Percentiles rank a stretch among this genome's conserved stretches.
These are phyloP conservation scores for Epinotia demarniana DNA, from an alignment of 2,888 invertebrate species.

Conservation along the genomic window DNA sequence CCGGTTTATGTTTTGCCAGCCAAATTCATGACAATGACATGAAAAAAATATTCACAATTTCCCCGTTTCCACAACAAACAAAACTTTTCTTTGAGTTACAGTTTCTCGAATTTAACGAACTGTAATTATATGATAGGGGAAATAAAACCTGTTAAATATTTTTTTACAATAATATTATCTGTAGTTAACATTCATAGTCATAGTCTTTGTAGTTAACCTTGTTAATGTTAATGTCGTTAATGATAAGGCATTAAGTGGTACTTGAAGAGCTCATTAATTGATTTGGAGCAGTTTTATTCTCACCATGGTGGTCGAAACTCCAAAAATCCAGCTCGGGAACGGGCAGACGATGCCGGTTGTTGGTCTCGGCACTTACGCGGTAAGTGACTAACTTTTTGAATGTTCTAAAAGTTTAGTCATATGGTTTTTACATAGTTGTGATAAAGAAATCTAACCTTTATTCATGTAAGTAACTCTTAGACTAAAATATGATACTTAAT, in stretches of 20 bases:
- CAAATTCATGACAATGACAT: background rate
- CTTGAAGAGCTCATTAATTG: background rate
- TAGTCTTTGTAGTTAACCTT: background rate
- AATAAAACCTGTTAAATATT: background rate
- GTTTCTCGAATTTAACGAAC: background rate
- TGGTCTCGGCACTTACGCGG: constrained; percentile 88
- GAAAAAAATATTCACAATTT: background rate
- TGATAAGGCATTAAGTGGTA: constrained; percentile 31
- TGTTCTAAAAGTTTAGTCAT: constrained; percentile 28
- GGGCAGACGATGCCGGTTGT: constrained; percentile 86
- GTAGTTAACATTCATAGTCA: background rate
- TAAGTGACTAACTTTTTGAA: constrained; percentile 56
- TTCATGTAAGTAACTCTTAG: no score
- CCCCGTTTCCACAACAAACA: constrained; percentile 21
- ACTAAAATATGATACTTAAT: no score
- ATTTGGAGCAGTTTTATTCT: background rate
- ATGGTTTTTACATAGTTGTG: background rate
- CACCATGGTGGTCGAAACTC: constrained; percentile 64
- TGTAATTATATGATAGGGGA: background rate
- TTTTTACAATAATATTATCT: constrained; percentile 14
- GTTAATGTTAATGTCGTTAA: constrained; percentile 37
- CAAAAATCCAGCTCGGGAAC: constrained; percentile 76
- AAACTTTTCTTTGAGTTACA: constrained; percentile 5
- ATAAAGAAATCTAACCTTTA: no score
- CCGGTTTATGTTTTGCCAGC: background rate